A percentile compares a stretch with the other conserved stretches of the same genome.
Evolutionary conservation across 1,140 invertebrate genomes (phyloP).

Genomic region (Drosophila eugracilis): DNA sequence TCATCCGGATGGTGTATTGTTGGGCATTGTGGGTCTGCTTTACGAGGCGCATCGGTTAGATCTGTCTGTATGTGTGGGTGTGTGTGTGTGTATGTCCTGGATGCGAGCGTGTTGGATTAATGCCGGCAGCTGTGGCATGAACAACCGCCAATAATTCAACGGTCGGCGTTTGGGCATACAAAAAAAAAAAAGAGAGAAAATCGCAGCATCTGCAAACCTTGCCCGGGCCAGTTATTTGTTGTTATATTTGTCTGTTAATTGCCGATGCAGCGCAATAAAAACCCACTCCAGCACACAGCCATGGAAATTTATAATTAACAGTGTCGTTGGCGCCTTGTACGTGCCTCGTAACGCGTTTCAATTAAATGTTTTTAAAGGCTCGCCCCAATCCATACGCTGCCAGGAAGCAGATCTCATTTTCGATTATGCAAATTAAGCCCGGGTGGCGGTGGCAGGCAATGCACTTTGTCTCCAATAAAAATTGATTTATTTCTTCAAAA

Average conservation of each 20-base stretch:
- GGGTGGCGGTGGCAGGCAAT: not conserved
- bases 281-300: conserved; percentile 15
- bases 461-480: not conserved
- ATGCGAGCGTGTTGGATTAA: conserved; percentile 55
- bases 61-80: not conserved
- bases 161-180: conserved; percentile 54
- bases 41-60: conserved; percentile 68
- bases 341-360: conserved; percentile 39
- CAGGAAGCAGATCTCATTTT: conserved; percentile 6
- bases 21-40: conserved; percentile 56
- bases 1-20: conserved; percentile 35
- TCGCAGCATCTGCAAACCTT: conserved; percentile 66
- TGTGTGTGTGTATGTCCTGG: conserved; percentile 12
- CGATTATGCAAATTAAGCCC: conserved; percentile 34
- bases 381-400: too few relatives aligned
- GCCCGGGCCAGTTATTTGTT: conserved; percentile 59
- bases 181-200: too few relatives aligned
- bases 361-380: conserved; percentile 51
- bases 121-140: conserved; percentile 63
- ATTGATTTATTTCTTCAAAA: conserved; percentile 4
- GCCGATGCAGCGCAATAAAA: conserved; percentile 70
- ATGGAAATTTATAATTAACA: conserved; percentile 63
- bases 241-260: conserved; percentile 75
- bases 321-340: conserved; percentile 30
- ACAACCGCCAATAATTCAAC: conserved; percentile 78